Evolutionary conservation across 2,797 vertebrate species (phyloP).

Genomic region (Yasuhikotakia modesta): DNA sequence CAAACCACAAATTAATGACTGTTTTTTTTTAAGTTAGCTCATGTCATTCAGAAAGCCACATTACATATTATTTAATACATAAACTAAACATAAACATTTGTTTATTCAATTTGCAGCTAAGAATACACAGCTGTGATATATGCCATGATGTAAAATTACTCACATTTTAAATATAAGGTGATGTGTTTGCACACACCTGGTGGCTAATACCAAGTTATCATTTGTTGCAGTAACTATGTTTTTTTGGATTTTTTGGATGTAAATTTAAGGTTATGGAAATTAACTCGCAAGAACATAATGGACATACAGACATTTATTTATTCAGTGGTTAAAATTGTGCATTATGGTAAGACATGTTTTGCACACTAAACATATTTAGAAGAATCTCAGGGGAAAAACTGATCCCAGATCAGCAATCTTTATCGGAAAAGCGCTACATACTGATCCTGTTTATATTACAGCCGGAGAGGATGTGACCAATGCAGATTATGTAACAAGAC

Average conservation of each 20-base stretch:
- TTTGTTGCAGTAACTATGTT: neutral
- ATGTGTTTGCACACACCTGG: neutral
- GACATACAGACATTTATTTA: neutral
- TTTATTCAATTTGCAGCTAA: neutral
- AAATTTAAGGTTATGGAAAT: neutral
- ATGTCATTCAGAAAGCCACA: neutral
- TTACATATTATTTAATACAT: neutral
- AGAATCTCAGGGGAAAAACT: slow-evolving; percentile 14
- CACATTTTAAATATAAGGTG: neutral
- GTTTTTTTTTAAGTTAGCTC: too few species aligned
- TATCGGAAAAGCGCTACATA: slow-evolving; percentile 7
- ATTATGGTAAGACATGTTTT: neutral
- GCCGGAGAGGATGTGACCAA: slow-evolving; percentile 31
- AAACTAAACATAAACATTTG: too few species aligned
- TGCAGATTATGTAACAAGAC: slow-evolving; percentile 43
- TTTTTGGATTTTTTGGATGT: neutral
- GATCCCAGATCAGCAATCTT: slow-evolving; percentile 8
- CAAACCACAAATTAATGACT: neutral
- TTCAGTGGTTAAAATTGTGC: neutral
- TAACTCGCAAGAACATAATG: neutral
- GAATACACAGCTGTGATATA: neutral
- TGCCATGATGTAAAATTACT: too few species aligned
- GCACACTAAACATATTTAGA: neutral
- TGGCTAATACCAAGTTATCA: neutral
- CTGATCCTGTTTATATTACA: slow-evolving; percentile 19